Evolutionary conservation across 2,113 vertebrate species (phyloP).

Genomic region (Labrus mixtus): DNA sequence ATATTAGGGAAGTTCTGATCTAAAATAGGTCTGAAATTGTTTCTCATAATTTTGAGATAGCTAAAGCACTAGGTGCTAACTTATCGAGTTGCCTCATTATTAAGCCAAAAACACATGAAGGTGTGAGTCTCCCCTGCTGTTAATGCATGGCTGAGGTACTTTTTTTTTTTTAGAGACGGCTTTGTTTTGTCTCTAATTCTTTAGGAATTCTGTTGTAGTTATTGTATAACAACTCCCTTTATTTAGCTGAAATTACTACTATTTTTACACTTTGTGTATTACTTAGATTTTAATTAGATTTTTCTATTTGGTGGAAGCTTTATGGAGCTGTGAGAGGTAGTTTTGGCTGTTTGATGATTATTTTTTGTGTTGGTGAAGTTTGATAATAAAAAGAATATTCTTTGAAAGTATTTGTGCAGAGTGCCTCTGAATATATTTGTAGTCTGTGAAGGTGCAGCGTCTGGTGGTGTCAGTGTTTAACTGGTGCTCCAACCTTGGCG

Average conservation of each 20-base stretch:
- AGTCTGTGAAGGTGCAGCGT: slow-evolving; percentile 3
- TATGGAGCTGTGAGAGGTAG: slow-evolving; percentile 52
- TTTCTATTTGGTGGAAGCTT: slow-evolving; percentile 52
- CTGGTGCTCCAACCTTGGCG: slow-evolving; percentile 31
- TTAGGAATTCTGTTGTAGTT: slow-evolving; percentile 76
- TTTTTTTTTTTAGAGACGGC: slow-evolving; percentile 39
- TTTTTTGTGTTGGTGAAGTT: slow-evolving; percentile 46
- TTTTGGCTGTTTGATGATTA: slow-evolving; percentile 50
- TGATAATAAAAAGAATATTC: slow-evolving; percentile 65
- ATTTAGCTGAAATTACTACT: slow-evolving; percentile 53
- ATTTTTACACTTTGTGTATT: slow-evolving; percentile 45
- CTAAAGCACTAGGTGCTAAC: slow-evolving; percentile 64
- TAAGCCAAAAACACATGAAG: slow-evolving; percentile 40
- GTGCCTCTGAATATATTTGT: slow-evolving; percentile 31
- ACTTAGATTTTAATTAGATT: slow-evolving; percentile 57
- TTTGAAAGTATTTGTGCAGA: slow-evolving; percentile 43
- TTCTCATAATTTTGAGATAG: slow-evolving; percentile 70
- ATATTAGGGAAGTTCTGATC: slow-evolving; percentile 62
- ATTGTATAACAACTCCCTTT: slow-evolving; percentile 78
- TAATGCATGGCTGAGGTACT: slow-evolving; percentile 49
- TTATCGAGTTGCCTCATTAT: slow-evolving; percentile 46
- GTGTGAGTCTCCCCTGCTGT: slow-evolving; percentile 35
- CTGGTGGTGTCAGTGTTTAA: slow-evolving; percentile 4
- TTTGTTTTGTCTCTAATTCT: slow-evolving; percentile 64
- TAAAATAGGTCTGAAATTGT: slow-evolving; percentile 63